Conservation (phyloP, 2,113 vertebrate genomes). For the Cephalophus harveyi region DNA sequence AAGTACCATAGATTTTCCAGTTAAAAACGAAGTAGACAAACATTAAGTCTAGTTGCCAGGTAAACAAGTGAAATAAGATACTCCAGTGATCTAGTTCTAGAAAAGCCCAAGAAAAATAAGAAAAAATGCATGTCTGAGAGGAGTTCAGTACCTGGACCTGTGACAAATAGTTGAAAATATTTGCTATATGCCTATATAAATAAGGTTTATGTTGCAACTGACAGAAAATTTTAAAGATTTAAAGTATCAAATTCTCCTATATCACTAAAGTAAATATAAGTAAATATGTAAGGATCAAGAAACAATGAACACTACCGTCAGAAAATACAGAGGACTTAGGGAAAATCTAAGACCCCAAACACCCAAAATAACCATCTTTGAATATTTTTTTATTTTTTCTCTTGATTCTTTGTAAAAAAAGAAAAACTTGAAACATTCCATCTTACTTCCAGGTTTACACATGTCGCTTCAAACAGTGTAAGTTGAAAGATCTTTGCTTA, state of each 20-base stretch:
- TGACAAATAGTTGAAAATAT: not conserved
- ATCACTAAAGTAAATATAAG: not conserved
- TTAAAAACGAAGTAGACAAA: not conserved
- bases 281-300: not conserved
- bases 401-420: not conserved
- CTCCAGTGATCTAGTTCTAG: not conserved
- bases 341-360: not conserved
- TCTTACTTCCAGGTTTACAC: not conserved
- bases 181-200: not conserved
- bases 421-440: not conserved
- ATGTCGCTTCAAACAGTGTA: not conserved
- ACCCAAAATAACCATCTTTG: not conserved
- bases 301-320: not conserved
- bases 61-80: constrained; percentile 14
- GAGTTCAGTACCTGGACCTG: not conserved
- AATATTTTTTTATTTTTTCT: not conserved
- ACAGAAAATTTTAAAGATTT: not conserved
- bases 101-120: not conserved
- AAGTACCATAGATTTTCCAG: not conserved
- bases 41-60: not conserved
- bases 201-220: not conserved
- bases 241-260: not conserved
- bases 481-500: not conserved
- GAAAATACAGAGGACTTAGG: not conserved
- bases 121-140: not conserved